These are phyloP conservation scores for Anguilla rostrata DNA, from an alignment of 2,113 vertebrate species.

Conservation along the genomic window DNA sequence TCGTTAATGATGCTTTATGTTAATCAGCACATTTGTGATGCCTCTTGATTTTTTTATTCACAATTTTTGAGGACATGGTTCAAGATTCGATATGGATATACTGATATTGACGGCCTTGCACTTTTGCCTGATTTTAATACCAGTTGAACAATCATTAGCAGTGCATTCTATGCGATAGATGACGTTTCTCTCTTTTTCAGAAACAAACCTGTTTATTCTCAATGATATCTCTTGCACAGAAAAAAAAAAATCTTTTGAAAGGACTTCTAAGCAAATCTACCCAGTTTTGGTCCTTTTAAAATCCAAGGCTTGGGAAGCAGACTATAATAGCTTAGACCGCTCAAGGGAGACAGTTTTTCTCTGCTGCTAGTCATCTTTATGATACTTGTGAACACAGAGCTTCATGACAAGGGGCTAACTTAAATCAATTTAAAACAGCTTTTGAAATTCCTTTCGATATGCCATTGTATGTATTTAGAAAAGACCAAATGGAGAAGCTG, in stretches of 20 bases:
- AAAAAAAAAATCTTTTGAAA: slow-evolving; percentile 64
- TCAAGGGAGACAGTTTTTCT: slow-evolving; percentile 60
- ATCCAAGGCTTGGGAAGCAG: slow-evolving; percentile 64
- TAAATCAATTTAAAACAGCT: slow-evolving; percentile 76
- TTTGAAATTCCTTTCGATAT: slow-evolving; percentile 74
- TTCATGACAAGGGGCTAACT: slow-evolving; percentile 73
- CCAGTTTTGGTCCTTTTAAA: slow-evolving; percentile 61
- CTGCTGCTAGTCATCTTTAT: slow-evolving; percentile 65
- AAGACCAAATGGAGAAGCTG: slow-evolving; percentile 71
- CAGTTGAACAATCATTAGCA: slow-evolving; percentile 59
- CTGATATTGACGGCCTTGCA: slow-evolving; percentile 46
- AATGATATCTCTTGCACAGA: slow-evolving; percentile 59
- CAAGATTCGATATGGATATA: slow-evolving; percentile 58
- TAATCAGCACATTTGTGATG: slow-evolving; percentile 53
- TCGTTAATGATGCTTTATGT: slow-evolving; percentile 58
- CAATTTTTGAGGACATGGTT: slow-evolving; percentile 49
- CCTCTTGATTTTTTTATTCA: slow-evolving; percentile 38
- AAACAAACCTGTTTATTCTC: slow-evolving; percentile 70
- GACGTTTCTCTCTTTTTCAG: slow-evolving; percentile 45
- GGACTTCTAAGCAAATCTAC: slow-evolving; percentile 67
- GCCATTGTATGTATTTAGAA: slow-evolving; percentile 68
- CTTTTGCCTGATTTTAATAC: slow-evolving; percentile 62
- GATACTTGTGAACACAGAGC: slow-evolving; percentile 70
- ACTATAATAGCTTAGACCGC: slow-evolving; percentile 68
- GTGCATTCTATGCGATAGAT: slow-evolving; percentile 53